These are phyloP conservation scores for Dermolepida albohirtum DNA, from an alignment of 2,888 invertebrate genomes.

Conservation along the genomic window DNA sequence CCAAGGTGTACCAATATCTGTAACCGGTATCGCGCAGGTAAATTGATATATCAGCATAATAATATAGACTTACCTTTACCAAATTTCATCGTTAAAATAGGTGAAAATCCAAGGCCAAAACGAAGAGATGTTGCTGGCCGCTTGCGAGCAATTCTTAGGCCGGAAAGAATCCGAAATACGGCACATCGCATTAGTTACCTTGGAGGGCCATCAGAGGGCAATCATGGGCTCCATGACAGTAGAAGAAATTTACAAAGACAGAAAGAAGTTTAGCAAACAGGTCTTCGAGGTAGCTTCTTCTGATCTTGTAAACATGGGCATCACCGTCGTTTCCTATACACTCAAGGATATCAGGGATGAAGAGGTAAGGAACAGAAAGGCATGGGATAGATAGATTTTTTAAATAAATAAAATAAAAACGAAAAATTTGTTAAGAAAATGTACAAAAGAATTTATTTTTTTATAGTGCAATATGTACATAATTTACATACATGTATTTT, in stretches of 20 bases:
- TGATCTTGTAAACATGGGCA: slow-evolving; percentile 96
- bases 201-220: slow-evolving; percentile 94
- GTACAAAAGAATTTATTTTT: neutral
- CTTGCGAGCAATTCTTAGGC: slow-evolving; percentile 94
- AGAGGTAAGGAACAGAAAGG: slow-evolving; percentile 74
- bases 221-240: slow-evolving; percentile 98
- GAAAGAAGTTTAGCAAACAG: slow-evolving; percentile 94
- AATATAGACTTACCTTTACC: slow-evolving; percentile 5
- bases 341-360: slow-evolving; percentile 95
- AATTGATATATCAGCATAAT: slow-evolving; percentile 12
- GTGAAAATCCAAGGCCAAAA: slow-evolving; percentile 91
- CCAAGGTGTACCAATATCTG: slow-evolving; percentile 96
- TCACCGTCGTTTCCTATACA: slow-evolving; percentile 95
- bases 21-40: slow-evolving; percentile 97
- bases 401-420: slow-evolving; percentile 18
- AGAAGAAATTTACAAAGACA: slow-evolving; percentile 95
- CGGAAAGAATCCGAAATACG: slow-evolving; percentile 90
- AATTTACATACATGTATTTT: slow-evolving; percentile 5
- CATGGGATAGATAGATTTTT: slow-evolving; percentile 33
- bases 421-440: neutral
- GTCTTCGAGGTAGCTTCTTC: slow-evolving; percentile 96
- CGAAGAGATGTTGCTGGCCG: slow-evolving; percentile 89
- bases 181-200: slow-evolving; percentile 89
- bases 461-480: neutral
- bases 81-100: slow-evolving; percentile 61